Base-by-base conservation (phyloP, 2,888 invertebrate species). In the Drosophila pseudotalamancana region DNA sequence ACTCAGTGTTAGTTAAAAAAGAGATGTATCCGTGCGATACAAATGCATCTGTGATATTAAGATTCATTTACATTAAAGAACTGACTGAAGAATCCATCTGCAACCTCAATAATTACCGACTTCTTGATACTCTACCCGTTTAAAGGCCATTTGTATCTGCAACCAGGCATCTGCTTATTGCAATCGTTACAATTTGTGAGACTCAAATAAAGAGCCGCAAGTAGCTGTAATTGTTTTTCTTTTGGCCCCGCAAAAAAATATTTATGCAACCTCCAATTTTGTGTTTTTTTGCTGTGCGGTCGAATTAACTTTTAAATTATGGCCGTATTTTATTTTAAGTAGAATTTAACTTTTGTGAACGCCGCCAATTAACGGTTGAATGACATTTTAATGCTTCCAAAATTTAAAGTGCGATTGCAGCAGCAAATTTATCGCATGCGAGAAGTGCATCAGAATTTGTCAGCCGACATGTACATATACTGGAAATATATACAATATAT, bases 351-450 rank as follows among this genome's bases (percentile, higher is more conserved):
- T 83, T 70, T 50, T 53, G 34, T 48, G 59, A 50, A 55, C 53
- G 43, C 42, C 23, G 48, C 59, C 61, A 79, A 82, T 83, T 83
- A 82, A 74, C 55, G 62, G 84, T 85, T 87, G 86, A 85, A 82
- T 79, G 88, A 87, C 88, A 83, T 79, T 87, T 87, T 70, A 86
- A 87, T 79, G 72, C 27, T 37, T 45, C n/a, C 25, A 14, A 67
- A 69, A 82, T 78, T 83, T 85, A 78, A 81, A 72, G 66, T 64
- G 29, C 55, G 53, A 62, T 65, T 61, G 54, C 56, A 60, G 48
- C 53, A 54, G 34, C 14, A 63, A 60, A 61, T 78, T 63, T 72
- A 72, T 80, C 69, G 50, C 71, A 68, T 65, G 82, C 65, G 68
- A 72, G 42, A 68, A 70, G 34, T 70, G 51, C 55, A 72, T 55